These are phyloP conservation scores for Atrina japonica DNA, from an alignment of 2,888 invertebrate genomes.

Conservation along the genomic window DNA sequence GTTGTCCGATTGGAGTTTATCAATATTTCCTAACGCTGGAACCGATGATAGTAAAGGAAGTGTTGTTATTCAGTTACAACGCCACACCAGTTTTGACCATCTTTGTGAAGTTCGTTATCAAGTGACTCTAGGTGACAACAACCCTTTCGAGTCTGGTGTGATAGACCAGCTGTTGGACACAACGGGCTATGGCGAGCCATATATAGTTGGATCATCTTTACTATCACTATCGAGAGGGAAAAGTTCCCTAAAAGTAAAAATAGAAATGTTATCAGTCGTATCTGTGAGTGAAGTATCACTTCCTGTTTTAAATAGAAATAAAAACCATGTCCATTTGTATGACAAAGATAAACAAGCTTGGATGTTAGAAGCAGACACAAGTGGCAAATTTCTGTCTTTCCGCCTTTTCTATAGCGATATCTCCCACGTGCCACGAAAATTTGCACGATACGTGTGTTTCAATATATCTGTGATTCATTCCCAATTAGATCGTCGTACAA, in stretches of 20 bases:
- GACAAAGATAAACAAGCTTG: constrained; percentile 91
- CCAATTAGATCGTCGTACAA: constrained; percentile 24
- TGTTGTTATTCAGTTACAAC: constrained; percentile 83
- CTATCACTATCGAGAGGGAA: constrained; percentile 66
- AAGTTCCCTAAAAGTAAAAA: constrained; percentile 84
- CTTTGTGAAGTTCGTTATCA: constrained; percentile 89
- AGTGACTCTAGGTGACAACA: constrained; percentile 80
- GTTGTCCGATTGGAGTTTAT: constrained; percentile 90
- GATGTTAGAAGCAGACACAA: constrained; percentile 89
- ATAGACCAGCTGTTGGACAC: constrained; percentile 74
- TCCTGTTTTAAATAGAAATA: constrained; percentile 66
- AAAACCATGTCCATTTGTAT: constrained; percentile 84
- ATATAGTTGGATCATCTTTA: constrained; percentile 69
- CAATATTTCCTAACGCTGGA: constrained; percentile 76
- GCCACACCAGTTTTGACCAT: constrained; percentile 91
- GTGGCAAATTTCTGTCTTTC: constrained; percentile 88
- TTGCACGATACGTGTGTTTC: constrained; percentile 83
- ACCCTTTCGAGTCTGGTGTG: constrained; percentile 71
- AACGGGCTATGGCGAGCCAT: constrained; percentile 72
- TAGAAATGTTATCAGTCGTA: constrained; percentile 89
- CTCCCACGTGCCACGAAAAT: constrained; percentile 88
- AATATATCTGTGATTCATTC: constrained; percentile 71
- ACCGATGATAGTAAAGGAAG: constrained; percentile 71
- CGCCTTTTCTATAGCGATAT: constrained; percentile 84
- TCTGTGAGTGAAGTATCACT: constrained; percentile 85